These are phyloP conservation scores for Peromyscus melanophrys DNA, from an alignment of 2,797 vertebrate genomes.

Conservation along the genomic window DNA sequence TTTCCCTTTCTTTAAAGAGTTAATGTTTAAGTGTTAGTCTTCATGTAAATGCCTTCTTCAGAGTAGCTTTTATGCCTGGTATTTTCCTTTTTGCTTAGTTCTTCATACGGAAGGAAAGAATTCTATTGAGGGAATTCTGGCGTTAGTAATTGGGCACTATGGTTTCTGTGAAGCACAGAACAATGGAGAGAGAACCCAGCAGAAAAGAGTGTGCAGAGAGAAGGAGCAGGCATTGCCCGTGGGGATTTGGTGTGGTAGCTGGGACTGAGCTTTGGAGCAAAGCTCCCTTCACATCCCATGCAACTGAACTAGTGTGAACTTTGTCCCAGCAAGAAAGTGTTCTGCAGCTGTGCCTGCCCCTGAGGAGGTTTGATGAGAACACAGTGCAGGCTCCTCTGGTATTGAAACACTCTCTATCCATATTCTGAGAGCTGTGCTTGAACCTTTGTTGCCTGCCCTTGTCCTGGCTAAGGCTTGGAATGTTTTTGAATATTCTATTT, in stretches of 20 bases:
- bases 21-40: background rate
- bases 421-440: background rate
- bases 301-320: background rate
- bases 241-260: background rate
- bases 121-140: background rate
- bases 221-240: background rate
- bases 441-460: background rate
- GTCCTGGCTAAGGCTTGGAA: background rate
- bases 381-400: background rate
- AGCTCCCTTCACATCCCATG: background rate
- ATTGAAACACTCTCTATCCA: background rate
- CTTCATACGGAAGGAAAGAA: background rate
- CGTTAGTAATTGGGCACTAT: background rate
- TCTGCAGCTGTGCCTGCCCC: background rate
- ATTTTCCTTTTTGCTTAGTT: background rate
- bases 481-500: constrained; percentile 10
- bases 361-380: background rate
- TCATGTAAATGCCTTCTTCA: background rate
- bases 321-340: background rate
- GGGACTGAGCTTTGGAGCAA: background rate
- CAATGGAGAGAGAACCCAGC: background rate
- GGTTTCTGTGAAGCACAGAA: background rate
- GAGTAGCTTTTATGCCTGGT: background rate
- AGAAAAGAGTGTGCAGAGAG: background rate
- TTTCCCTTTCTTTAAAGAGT: background rate